phyloP scores from a whole-genome alignment of 2,797 vertebrate genomes.

The Myoxocephalus aenaeus region DNA sequence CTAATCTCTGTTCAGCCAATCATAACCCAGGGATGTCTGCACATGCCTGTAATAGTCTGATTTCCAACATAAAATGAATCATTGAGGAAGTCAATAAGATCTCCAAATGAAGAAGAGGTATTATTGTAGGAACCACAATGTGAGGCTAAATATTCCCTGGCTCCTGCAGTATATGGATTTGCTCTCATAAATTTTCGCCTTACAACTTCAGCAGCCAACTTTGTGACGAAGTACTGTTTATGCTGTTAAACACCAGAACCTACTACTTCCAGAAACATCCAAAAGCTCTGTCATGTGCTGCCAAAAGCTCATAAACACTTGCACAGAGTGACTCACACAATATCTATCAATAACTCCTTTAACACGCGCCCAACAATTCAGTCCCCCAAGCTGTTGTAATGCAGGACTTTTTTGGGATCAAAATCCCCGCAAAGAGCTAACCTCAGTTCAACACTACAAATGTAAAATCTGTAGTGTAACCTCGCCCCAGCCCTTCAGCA shows the following conservation, averaged over 20 bases:
- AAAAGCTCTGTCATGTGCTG: not conserved
- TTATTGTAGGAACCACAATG: not conserved
- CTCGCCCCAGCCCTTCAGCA: not conserved
- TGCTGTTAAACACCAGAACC: slow-evolving; percentile 16
- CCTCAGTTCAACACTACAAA: not conserved
- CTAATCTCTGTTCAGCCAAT: not conserved
- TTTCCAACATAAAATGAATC: not conserved
- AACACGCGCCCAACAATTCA: not conserved
- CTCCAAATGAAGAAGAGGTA: not conserved
- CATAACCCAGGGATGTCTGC: not conserved
- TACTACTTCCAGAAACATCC: not conserved
- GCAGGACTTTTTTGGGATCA: not conserved
- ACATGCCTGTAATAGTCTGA: not conserved
- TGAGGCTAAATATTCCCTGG: not conserved
- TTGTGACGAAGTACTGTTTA: not conserved
- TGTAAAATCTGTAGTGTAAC: not conserved
- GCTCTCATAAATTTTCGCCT: slow-evolving; percentile 1
- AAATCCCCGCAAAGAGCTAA: not conserved
- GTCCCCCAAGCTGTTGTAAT: not conserved
- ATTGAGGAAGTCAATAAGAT: not conserved
- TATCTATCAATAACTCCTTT: not conserved
- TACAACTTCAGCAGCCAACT: not conserved
- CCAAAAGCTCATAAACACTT: not conserved
- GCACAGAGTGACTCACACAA: not conserved
- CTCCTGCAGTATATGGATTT: not conserved